These are phyloP conservation scores for Mormyrus lacerda DNA, from an alignment of 2,113 vertebrate genomes.

Conservation along the genomic window DNA sequence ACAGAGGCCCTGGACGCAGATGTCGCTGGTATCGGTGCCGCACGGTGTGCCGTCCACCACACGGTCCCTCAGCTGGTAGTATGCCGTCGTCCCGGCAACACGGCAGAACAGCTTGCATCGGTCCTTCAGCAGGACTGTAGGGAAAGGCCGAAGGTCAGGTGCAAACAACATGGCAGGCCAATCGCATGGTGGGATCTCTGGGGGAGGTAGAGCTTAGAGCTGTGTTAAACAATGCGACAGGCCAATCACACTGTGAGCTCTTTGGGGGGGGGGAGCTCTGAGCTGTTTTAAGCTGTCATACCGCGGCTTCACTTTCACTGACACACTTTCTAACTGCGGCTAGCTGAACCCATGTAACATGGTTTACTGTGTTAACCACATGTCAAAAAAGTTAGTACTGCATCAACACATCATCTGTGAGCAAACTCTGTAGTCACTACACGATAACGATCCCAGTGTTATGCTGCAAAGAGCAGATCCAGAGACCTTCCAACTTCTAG, in stretches of 20 bases:
- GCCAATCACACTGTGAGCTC: not conserved
- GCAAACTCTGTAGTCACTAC: not conserved
- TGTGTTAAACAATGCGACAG: not conserved
- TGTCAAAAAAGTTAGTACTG: not conserved
- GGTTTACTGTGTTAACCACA: not conserved
- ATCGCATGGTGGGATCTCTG: no score
- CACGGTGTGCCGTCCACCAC: constrained; percentile 89
- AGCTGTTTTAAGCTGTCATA: no score
- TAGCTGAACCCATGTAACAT: not conserved
- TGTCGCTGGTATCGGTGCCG: constrained; percentile 82
- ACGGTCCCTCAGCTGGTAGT: constrained; percentile 90
- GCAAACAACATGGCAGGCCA: not conserved
- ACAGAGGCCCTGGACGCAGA: constrained; percentile 97
- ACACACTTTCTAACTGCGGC: not conserved
- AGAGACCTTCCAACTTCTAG: not conserved
- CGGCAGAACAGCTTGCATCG: constrained; percentile 97
- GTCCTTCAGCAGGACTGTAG: constrained; percentile 87
- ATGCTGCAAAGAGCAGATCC: not conserved
- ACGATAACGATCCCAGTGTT: not conserved
- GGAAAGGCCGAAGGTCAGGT: constrained; percentile 32
- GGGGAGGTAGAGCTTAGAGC: not conserved
- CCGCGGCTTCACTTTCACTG: not conserved
- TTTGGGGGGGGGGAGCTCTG: not conserved
- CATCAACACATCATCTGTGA: not conserved
- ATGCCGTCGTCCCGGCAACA: constrained; percentile 80